Percentiles rank a stretch among this genome's conserved stretches.
phyloP scores from a whole-genome alignment of 2,888 invertebrate genomes.

The Trisateles emortualis region DNA sequence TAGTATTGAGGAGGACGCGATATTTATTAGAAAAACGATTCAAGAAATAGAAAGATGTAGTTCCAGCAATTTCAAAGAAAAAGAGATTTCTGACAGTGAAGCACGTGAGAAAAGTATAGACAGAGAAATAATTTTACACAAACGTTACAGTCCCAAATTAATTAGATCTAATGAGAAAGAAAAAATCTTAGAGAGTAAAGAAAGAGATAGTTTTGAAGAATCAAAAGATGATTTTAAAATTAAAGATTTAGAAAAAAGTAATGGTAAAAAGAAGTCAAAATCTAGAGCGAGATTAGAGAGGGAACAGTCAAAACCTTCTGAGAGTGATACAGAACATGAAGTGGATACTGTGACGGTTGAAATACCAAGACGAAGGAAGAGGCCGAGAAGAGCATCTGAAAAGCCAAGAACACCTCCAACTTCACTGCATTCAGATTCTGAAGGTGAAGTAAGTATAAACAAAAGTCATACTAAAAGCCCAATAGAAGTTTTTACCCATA shows the following conservation, averaged over 20 bases:
- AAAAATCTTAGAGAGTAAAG: slow-evolving; percentile 47
- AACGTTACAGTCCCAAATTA: slow-evolving; percentile 53
- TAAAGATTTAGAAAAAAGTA: slow-evolving; percentile 71
- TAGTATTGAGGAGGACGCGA: slow-evolving; percentile 82
- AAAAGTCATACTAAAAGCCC: neutral
- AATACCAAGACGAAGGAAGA: slow-evolving; percentile 80
- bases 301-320: slow-evolving; percentile 83
- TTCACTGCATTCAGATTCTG: slow-evolving; percentile 79
- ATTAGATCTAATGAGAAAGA: slow-evolving; percentile 55
- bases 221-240: slow-evolving; percentile 68
- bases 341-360: slow-evolving; percentile 84
- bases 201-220: slow-evolving; percentile 63
- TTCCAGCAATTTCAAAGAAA: slow-evolving; percentile 65
- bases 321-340: slow-evolving; percentile 80
- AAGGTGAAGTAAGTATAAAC: slow-evolving; percentile 71
- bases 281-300: slow-evolving; percentile 80
- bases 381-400: slow-evolving; percentile 76
- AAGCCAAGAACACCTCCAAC: slow-evolving; percentile 79
- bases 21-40: slow-evolving; percentile 80
- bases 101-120: slow-evolving; percentile 42
- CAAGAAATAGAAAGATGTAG: slow-evolving; percentile 82
- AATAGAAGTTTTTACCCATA: too few relatives aligned
- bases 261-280: slow-evolving; percentile 81
- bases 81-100: slow-evolving; percentile 46
- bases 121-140: slow-evolving; percentile 49